Percentiles rank a stretch among this genome's conserved stretches.
phyloP scores from a whole-genome alignment of 2,888 invertebrate species.

The Perithous albicinctus region DNA sequence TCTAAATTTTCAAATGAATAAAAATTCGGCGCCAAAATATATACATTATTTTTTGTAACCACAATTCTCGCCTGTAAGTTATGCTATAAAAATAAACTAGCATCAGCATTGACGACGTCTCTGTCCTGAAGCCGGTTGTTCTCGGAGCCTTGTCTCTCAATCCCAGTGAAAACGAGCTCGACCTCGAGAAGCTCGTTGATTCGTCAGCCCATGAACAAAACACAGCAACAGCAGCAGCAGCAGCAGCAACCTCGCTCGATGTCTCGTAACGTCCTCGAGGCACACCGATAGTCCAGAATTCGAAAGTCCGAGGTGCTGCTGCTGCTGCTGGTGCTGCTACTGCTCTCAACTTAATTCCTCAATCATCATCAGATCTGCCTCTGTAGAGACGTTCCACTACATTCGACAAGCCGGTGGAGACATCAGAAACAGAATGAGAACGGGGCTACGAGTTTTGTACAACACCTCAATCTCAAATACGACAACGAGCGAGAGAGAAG shows the following conservation, averaged over 20 bases:
- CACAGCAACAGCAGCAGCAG: not conserved
- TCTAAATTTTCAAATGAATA: too few relatives aligned
- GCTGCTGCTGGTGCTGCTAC: not conserved
- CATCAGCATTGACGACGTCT: conserved; percentile 17
- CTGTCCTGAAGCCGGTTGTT: not conserved
- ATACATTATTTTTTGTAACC: too few relatives aligned
- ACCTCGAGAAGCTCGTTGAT: conserved; percentile 18
- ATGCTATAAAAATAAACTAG: conserved; percentile 19
- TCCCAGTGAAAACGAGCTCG: not conserved
- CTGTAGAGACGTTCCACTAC: conserved; percentile 21
- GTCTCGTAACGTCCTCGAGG: conserved; percentile 35
- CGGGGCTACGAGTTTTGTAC: conserved; percentile 53
- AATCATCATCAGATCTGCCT: conserved; percentile 26
- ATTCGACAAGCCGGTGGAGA: conserved; percentile 33
- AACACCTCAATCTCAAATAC: conserved; percentile 54
- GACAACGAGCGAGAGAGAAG: conserved; percentile 39
- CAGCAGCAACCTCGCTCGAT: conserved; percentile 8
- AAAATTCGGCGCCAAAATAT: too few relatives aligned
- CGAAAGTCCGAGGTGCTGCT: conserved; percentile 49
- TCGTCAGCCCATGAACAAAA: not conserved
- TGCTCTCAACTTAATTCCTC: not conserved
- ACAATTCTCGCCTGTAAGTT: too few relatives aligned
- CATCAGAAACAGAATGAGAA: conserved; percentile 50
- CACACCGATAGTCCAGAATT: conserved; percentile 34
- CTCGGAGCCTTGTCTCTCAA: conserved; percentile 1